phyloP scores from a whole-genome alignment of 1,140 invertebrate genomes.

The Platyura marginata region DNA sequence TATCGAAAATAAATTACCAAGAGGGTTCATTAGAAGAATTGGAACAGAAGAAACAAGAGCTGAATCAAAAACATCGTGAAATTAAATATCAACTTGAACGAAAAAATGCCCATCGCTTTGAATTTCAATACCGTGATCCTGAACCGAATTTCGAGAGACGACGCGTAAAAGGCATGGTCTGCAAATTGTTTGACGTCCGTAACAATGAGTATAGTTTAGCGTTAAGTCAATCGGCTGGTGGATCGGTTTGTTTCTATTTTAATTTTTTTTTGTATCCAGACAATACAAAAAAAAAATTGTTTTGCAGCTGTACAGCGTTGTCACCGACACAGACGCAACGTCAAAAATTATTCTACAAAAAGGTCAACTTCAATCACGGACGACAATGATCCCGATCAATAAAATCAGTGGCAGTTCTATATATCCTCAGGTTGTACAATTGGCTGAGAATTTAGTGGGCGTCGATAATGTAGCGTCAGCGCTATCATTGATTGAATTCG shows the following conservation, averaged over 20 bases:
- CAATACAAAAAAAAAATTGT: slow-evolving; percentile 2
- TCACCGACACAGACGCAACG: slow-evolving; percentile 74
- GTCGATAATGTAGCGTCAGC: slow-evolving; percentile 68
- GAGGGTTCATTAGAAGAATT: slow-evolving; percentile 41
- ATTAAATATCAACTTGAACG: slow-evolving; percentile 11
- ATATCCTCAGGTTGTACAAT: slow-evolving; percentile 33
- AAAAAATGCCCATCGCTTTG: slow-evolving; percentile 30
- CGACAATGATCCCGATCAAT: slow-evolving; percentile 85
- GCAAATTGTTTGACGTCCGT: slow-evolving; percentile 54
- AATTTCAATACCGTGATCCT: slow-evolving; percentile 59
- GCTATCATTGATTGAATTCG: slow-evolving; percentile 63
- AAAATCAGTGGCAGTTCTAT: slow-evolving; percentile 55
- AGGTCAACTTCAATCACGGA: slow-evolving; percentile 58
- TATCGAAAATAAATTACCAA: slow-evolving; percentile 38
- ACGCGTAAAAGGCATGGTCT: slow-evolving; percentile 64
- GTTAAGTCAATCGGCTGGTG: slow-evolving; percentile 72
- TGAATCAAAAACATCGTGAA: slow-evolving; percentile 31
- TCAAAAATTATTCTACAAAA: slow-evolving; percentile 68
- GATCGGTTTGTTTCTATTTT: slow-evolving; percentile 37
- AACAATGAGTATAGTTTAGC: slow-evolving; percentile 59
- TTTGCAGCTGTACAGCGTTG: slow-evolving; percentile 70
- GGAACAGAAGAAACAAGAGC: slow-evolving; percentile 26
- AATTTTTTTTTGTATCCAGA: background rate
- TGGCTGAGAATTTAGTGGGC: slow-evolving; percentile 58
- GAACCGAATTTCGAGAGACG: slow-evolving; percentile 55